phyloP scores from a whole-genome alignment of 2,888 invertebrate species.

The Xylocampa areola region DNA sequence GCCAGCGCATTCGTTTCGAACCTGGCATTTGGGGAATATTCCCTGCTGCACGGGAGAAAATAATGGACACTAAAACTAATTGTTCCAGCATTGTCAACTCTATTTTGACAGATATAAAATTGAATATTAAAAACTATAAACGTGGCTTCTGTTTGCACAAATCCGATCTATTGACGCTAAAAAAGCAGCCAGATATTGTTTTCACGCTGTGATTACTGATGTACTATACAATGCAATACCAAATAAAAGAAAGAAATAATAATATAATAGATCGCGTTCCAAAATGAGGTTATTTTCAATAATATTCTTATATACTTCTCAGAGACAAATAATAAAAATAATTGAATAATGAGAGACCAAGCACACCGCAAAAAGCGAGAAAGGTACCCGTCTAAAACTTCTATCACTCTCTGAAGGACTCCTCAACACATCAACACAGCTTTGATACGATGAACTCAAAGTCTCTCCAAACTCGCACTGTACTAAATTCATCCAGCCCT shows the following conservation, averaged over 20 bases:
- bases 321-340: too few relatives aligned
- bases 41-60: conserved; percentile 29
- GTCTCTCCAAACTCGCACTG: conserved; percentile 39
- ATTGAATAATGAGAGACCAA: too few relatives aligned
- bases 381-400: background rate
- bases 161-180: conserved; percentile 24
- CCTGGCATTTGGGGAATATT: conserved; percentile 28
- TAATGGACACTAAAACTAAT: conserved; percentile 40
- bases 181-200: too few relatives aligned
- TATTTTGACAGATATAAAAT: conserved; percentile 20
- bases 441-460: conserved; percentile 27
- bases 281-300: too few relatives aligned
- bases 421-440: conserved; percentile 18
- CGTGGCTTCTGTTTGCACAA: conserved; percentile 4
- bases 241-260: too few relatives aligned
- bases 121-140: conserved; percentile 16
- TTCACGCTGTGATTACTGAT: too few relatives aligned
- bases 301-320: too few relatives aligned
- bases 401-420: conserved; percentile 3
- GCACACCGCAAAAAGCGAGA: too few relatives aligned
- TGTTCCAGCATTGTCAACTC: conserved; percentile 28
- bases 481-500: conserved; percentile 44
- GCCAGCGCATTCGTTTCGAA: conserved; percentile 37
- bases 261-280: too few relatives aligned
- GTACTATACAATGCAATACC: too few relatives aligned